Percentiles rank a stretch among this genome's conserved stretches.
These are phyloP conservation scores for Archaeoteleia sp. DNA, from an alignment of 2,888 invertebrate species.

Conservation along the genomic window DNA sequence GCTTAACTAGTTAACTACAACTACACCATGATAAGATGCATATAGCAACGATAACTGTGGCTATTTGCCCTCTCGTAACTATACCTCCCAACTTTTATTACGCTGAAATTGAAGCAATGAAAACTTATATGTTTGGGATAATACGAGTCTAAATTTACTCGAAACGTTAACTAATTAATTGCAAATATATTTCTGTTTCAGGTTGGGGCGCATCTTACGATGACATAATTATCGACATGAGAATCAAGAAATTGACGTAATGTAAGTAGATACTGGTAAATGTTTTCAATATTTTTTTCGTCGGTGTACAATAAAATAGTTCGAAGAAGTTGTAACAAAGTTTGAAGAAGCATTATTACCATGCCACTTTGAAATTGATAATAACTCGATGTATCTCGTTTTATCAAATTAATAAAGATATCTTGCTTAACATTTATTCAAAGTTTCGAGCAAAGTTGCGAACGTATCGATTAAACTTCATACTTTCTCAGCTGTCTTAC, in stretches of 20 bases:
- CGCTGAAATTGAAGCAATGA: no score
- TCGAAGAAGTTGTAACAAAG: not conserved
- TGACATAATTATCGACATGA: not conserved
- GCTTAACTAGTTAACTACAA: slow-evolving; percentile 17
- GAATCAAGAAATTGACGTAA: slow-evolving; percentile 17
- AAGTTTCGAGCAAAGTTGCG: slow-evolving; percentile 42
- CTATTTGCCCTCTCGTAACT: no score
- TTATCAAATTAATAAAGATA: slow-evolving; percentile 44
- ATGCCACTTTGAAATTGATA: slow-evolving; percentile 2
- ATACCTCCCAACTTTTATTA: no score
- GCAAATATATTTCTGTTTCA: no score
- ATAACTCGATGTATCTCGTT: slow-evolving; percentile 8
- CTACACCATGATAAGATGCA: not conserved
- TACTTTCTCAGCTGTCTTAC: slow-evolving; percentile 43
- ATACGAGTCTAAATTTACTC: no score
- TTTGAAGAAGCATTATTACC: not conserved
- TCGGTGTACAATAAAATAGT: no score
- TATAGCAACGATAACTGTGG: no score
- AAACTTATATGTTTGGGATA: no score
- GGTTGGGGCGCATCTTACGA: slow-evolving; percentile 1
- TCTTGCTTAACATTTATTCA: slow-evolving; percentile 44
- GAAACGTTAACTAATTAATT: not conserved
- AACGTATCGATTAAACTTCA: slow-evolving; percentile 53
- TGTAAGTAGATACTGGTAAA: slow-evolving; percentile 13
- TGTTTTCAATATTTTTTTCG: no score